Evolutionary conservation across 2,113 vertebrate species (phyloP).

Genomic region (Peromyscus californicus): DNA sequence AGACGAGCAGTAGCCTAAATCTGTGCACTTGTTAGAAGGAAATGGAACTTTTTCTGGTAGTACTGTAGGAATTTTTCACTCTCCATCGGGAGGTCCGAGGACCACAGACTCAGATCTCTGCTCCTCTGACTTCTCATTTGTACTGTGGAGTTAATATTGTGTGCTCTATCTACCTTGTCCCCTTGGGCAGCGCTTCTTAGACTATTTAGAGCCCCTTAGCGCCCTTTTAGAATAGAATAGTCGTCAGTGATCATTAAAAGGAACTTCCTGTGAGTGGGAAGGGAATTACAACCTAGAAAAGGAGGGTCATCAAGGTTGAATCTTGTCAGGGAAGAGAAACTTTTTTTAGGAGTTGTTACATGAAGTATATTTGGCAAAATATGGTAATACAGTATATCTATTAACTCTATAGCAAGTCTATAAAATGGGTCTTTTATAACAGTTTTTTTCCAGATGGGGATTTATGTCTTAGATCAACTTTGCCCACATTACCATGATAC

Average conservation of each 20-base stretch:
- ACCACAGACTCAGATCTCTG: not conserved
- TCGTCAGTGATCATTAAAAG: conserved; percentile 19
- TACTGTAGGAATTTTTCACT: not conserved
- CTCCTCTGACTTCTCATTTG: conserved; percentile 10
- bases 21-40: not conserved
- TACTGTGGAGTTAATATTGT: not conserved
- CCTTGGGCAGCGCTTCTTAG: not conserved
- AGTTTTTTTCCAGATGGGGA: conserved; percentile 32
- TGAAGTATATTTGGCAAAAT: not conserved
- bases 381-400: not conserved
- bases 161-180: not conserved
- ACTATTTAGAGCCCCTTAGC: not conserved
- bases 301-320: not conserved
- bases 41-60: not conserved
- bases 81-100: not conserved
- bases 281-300: not conserved
- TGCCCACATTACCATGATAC: not conserved
- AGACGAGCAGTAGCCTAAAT: not conserved
- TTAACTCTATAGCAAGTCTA: not conserved
- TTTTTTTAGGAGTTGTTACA: not conserved
- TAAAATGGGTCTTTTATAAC: not conserved
- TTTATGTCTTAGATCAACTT: not conserved
- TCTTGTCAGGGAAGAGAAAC: conserved; percentile 16
- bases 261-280: not conserved
- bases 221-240: not conserved